Evolutionary conservation across 1,140 invertebrate genomes (phyloP), one percentile per base, ranked within the genome.

Genomic region (Psilanteris sp.): DNA sequence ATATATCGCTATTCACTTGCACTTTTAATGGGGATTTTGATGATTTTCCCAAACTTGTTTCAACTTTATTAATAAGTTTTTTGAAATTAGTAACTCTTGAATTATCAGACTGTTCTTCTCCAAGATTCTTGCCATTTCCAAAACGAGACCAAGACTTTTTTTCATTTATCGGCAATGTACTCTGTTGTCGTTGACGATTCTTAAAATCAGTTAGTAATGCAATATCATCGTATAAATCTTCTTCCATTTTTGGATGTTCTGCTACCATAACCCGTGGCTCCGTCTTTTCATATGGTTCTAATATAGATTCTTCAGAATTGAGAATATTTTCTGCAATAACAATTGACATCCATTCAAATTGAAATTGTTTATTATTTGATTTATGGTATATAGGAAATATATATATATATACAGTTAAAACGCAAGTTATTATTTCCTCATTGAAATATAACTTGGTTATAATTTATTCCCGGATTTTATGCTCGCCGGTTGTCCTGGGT

Each of bases 41-140:
- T n/a, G 14, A 0, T 71, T 81, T 86, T 0, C 79, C 77, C 1
- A 87, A 34, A 7, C 81, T 83, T 11, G 55, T 84, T 46, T 87
- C 83, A 67, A 87, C 73, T 67, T 83, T 85, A 32, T 61, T 85
- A 3, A 85, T 82, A 2, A 86, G 44, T 31, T 82, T 86, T 34
- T 85, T 77, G 10, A 87, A 77, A 1, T 77, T 82, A 13, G 83
- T 86, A 8, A 81, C 73, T 61, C 77, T 80, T 0, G 29, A 13
- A 2, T 16, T 13, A 14, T 64, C 37, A 6, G 14, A 0, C 54
- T 16, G 9, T 2, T 66, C 31, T 1, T 76, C 77, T 9, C 34
- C 6, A 27, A 48, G 36, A 7, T 4, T 11, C 11, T 20, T 72
- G 0, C 76, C 78, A 18, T 57, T 78, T 4, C 77, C 62, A 10